Evolutionary conservation across 2,797 vertebrate genomes (phyloP).

Genomic region (Molossus molossus): DNA sequence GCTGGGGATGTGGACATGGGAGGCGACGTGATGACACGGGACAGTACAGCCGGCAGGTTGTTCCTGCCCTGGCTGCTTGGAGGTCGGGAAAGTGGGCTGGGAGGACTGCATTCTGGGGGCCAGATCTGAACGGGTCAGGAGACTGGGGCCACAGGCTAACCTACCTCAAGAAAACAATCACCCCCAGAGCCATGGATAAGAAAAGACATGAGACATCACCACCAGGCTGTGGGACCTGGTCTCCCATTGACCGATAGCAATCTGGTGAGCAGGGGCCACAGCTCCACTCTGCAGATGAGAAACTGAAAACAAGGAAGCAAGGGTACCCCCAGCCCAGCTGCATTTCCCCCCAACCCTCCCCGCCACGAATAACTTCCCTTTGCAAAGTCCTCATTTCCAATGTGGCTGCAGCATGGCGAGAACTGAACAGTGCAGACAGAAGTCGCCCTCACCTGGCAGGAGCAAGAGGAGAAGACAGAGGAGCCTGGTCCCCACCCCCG

Average conservation of each 20-base stretch:
- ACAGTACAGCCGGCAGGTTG: fast-evolving
- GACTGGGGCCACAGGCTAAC: background rate
- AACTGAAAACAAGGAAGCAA: background rate
- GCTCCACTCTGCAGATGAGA: background rate
- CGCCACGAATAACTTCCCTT: fast-evolving
- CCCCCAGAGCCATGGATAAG: background rate
- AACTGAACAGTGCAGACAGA: fast-evolving
- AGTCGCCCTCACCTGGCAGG: background rate
- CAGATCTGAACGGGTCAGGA: fast-evolving
- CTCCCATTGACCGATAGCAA: background rate
- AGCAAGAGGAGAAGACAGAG: background rate
- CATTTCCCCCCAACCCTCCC: too few species aligned
- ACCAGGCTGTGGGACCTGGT: background rate
- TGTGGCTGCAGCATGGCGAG: fast-evolving
- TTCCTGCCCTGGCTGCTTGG: background rate
- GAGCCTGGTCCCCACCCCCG: background rate
- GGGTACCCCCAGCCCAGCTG: background rate
- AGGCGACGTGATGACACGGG: fast-evolving
- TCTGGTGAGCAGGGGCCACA: background rate
- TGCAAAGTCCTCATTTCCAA: fast-evolving
- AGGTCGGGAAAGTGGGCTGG: background rate
- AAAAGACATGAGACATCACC: background rate
- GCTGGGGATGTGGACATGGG: fast-evolving
- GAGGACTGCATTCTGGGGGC: background rate
- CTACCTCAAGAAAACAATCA: background rate